These are phyloP conservation scores for Cyclargus thomasi DNA, from an alignment of 1,140 invertebrate genomes.

Conservation along the genomic window DNA sequence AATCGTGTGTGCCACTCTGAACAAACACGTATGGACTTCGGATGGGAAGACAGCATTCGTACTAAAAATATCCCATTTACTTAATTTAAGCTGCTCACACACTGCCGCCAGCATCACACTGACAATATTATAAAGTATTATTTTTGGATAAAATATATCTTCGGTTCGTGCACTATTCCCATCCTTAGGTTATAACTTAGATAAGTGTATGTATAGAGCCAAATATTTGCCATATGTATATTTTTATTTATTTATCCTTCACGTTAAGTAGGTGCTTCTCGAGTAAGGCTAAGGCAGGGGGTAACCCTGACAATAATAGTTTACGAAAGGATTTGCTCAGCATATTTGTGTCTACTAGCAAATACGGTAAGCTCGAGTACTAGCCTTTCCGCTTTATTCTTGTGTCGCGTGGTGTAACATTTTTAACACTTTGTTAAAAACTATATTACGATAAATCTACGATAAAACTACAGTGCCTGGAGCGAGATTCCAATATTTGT, in stretches of 20 bases:
- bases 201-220: constrained; percentile 54
- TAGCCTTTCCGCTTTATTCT: constrained; percentile 50
- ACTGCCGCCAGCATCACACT: background rate
- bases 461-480: constrained; percentile 60
- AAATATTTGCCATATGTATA: constrained; percentile 73
- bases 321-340: constrained; percentile 59
- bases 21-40: background rate
- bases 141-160: constrained; percentile 14
- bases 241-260: constrained; percentile 42
- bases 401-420: constrained; percentile 44
- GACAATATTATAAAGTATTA: constrained; percentile 2
- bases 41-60: background rate
- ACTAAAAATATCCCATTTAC: background rate
- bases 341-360: constrained; percentile 60
- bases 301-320: background rate
- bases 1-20: background rate
- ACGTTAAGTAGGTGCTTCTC: constrained; percentile 38
- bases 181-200: background rate
- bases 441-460: constrained; percentile 41
- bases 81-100: background rate
- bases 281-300: background rate
- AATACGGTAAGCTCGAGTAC: constrained; percentile 63
- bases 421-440: constrained; percentile 47
- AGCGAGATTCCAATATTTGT: constrained; percentile 59
- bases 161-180: constrained; percentile 3